Base-by-base conservation (phyloP, 2,888 invertebrate species). In the Gortyna flavago region DNA sequence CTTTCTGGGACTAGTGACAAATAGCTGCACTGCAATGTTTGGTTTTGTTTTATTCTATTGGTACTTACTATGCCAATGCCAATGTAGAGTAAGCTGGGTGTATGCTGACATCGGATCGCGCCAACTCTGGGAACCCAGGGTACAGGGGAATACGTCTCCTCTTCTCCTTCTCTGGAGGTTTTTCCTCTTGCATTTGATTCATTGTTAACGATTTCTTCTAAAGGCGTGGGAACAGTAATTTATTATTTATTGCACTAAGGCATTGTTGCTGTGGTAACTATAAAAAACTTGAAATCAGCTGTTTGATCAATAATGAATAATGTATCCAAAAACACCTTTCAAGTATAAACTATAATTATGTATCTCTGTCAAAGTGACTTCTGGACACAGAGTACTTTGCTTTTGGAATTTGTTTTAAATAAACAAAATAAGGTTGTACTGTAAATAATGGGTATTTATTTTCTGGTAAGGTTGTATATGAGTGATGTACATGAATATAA, bases 61-160 rank as follows among this genome's bases (percentile, higher is more conserved):
- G 5, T 91, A 97, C 97, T 97, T 96, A 98, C 97, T 97, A 97
- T 38, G 97, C 97, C 70, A 97, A 92, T 67, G 91, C 93, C 67
- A 97, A 92, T 82, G 95, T 95, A 0, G 97, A 96, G 87, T 97
- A 97, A 77, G 97, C 97, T 5, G 97, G 97, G 91, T 97, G 95
- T 77, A 97, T 97, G 88, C 97, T 97, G 89, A 97, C 97, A 91
- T 97, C 97, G 41, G 97, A 97, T 90, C 97, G 94, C 62, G 96
- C 95, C 65, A 97, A 90, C 88, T 97, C 97, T 35, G 97, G 97
- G 87, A 93, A 96, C 1, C 96, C 96, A 73, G 96, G 96, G 80
- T 95, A 96, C 32, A 96, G 77, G 5, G 95, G 95, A 25, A 96
- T 87, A 41, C 91, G 92, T 64, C 90, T 92, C 80, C 90, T 93